These are phyloP conservation scores for Bombyx huttoni DNA, from an alignment of 2,888 invertebrate species.

Conservation along the genomic window DNA sequence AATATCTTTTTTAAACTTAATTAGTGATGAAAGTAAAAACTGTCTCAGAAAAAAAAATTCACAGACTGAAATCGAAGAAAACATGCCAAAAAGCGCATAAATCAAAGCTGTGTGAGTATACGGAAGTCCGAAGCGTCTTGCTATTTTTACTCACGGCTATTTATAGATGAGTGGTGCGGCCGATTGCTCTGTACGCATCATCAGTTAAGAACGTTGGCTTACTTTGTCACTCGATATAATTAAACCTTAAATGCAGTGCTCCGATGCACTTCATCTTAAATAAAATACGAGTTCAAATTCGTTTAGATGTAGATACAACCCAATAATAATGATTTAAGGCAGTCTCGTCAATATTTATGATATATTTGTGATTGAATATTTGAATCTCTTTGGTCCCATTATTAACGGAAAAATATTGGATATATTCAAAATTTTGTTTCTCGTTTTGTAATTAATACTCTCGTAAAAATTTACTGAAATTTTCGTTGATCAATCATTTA, in stretches of 20 bases:
- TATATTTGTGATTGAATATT: no score
- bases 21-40: neutral
- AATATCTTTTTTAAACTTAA: neutral
- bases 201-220: slow-evolving; percentile 8
- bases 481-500: no score
- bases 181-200: slow-evolving; percentile 9
- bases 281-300: no score
- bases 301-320: no score
- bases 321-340: no score
- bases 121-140: neutral
- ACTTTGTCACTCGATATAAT: slow-evolving; percentile 12
- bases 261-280: neutral
- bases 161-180: slow-evolving; percentile 12
- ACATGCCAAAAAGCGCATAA: slow-evolving; percentile 9
- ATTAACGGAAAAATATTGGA: no score
- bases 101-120: slow-evolving; percentile 1
- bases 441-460: no score
- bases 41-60: neutral
- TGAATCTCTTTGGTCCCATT: no score
- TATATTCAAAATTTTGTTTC: no score
- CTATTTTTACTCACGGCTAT: slow-evolving; percentile 24
- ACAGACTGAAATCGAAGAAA: neutral
- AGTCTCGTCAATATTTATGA: no score
- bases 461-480: no score
- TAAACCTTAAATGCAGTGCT: neutral